phyloP scores from a whole-genome alignment of 2,797 vertebrate genomes.

The Bovichtus variegatus region DNA sequence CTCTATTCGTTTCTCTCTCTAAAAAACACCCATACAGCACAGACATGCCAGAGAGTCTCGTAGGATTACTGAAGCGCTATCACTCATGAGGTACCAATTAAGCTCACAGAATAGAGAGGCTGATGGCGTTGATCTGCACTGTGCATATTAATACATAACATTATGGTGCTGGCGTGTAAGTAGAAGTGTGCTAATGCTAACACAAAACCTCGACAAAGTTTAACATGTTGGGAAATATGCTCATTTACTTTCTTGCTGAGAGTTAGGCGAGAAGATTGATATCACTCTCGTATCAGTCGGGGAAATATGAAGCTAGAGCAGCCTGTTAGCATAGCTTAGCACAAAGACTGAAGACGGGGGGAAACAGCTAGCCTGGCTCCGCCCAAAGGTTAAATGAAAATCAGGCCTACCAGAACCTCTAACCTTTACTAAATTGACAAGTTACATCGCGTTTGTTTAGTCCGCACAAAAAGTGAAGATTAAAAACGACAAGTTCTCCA shows the following conservation, averaged over 20 bases:
- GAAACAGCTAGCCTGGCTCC: neutral
- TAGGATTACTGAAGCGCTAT: constrained; percentile 30
- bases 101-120: constrained; percentile 11
- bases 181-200: neutral
- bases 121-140: constrained; percentile 12
- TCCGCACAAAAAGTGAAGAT: neutral
- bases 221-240: neutral
- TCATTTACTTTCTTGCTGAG: neutral
- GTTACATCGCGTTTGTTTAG: neutral
- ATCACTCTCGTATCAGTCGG: neutral
- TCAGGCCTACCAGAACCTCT: neutral
- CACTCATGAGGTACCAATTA: constrained; percentile 43
- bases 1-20: neutral
- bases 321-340: neutral
- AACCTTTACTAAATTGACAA: neutral
- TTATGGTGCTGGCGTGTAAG: neutral
- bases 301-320: neutral
- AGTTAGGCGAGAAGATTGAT: neutral
- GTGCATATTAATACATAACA: constrained; percentile 13
- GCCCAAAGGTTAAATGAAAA: neutral
- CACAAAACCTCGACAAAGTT: neutral
- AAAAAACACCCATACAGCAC: neutral
- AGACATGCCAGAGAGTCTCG: constrained; percentile 10
- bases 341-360: neutral
- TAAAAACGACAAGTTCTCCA: neutral